phyloP scores from a whole-genome alignment of 1,140 invertebrate species.

The Drosophila subpulchrella region DNA sequence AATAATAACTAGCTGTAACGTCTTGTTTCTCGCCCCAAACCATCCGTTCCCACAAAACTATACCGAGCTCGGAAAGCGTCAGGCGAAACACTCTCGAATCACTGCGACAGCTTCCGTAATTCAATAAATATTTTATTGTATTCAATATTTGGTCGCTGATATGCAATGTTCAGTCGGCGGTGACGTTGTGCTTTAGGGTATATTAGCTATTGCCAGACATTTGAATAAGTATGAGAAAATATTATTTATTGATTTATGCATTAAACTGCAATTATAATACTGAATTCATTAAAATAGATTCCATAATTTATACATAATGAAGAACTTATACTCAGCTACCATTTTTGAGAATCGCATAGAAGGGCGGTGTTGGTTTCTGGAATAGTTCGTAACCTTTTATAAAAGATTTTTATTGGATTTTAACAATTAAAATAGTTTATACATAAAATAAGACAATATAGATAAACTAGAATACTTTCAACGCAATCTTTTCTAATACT shows the following conservation, averaged over 20 bases:
- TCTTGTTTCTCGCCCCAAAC: slow-evolving; percentile 15
- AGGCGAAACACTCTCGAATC: slow-evolving; percentile 58
- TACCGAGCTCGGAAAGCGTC: slow-evolving; percentile 7
- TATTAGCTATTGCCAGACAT: neutral
- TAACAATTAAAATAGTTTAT: too few relatives aligned
- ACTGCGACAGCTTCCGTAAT: slow-evolving; percentile 71
- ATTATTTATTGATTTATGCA: neutral
- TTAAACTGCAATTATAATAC: too few relatives aligned
- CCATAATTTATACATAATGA: neutral
- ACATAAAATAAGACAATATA: too few relatives aligned
- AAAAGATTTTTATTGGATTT: too few relatives aligned
- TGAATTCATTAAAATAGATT: too few relatives aligned
- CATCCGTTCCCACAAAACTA: slow-evolving; percentile 24
- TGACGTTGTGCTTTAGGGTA: neutral
- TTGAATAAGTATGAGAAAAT: neutral
- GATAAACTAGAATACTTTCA: too few relatives aligned
- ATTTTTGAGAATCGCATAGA: neutral
- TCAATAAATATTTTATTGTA: slow-evolving; percentile 75
- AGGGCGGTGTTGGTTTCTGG: neutral
- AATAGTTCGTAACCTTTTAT: too few relatives aligned
- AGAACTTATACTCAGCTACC: too few relatives aligned
- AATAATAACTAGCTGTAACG: slow-evolving; percentile 28
- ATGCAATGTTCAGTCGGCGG: slow-evolving; percentile 24
- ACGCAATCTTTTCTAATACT: neutral
- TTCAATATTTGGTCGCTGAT: slow-evolving; percentile 50